phyloP scores from a whole-genome alignment of 2,113 vertebrate genomes.

The Gymnarchus niloticus region DNA sequence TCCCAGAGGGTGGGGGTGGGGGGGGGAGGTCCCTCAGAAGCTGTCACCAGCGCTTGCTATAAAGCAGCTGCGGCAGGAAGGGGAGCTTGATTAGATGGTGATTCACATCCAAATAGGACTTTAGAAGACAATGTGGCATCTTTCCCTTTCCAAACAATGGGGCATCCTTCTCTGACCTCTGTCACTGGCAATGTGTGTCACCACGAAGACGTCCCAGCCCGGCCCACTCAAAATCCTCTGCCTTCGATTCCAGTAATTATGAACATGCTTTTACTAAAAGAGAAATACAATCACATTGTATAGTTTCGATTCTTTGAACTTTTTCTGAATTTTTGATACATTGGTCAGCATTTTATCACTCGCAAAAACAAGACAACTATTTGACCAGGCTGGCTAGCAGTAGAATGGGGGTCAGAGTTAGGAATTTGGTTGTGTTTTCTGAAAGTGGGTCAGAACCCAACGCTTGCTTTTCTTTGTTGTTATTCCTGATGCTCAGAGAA shows the following conservation, averaged over 20 bases:
- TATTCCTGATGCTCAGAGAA: constrained; percentile 19
- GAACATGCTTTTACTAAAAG: background rate
- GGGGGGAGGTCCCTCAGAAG: constrained; percentile 53
- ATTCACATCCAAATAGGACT: constrained; percentile 70
- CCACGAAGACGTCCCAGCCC: constrained; percentile 29
- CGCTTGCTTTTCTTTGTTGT: constrained; percentile 10
- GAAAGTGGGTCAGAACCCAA: constrained; percentile 1
- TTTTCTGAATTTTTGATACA: background rate
- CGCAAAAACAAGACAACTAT: background rate
- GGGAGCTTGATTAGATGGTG: constrained; percentile 70
- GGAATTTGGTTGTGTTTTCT: background rate
- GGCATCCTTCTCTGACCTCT: constrained; percentile 62
- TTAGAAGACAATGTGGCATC: constrained; percentile 58
- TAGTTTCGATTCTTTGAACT: background rate
- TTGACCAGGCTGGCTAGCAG: background rate
- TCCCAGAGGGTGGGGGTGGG: constrained; percentile 59
- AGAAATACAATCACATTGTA: background rate
- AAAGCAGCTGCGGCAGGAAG: constrained; percentile 68
- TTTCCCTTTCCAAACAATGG: constrained; percentile 59
- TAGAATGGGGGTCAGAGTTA: background rate
- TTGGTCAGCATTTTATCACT: background rate
- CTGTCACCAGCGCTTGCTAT: constrained; percentile 54
- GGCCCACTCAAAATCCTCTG: constrained; percentile 28
- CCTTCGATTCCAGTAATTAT: constrained; percentile 15
- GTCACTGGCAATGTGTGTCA: constrained; percentile 59